Conservation (phyloP, 2,797 vertebrate genomes). For the Microctenopoma steveboyesi region DNA sequence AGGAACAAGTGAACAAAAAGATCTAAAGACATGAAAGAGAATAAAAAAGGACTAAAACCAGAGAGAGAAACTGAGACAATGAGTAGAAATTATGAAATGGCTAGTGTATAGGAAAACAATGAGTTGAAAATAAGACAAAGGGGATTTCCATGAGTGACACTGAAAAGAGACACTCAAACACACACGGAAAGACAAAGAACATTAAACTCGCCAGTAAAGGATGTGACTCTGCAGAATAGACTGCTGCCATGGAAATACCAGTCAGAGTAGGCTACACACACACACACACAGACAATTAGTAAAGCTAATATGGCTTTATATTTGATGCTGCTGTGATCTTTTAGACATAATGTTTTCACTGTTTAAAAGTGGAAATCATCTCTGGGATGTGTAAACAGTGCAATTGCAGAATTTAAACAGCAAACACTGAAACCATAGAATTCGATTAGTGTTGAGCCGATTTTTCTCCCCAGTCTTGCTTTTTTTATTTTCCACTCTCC, state of each 20-base stretch:
- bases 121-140: constrained; percentile 43
- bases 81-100: constrained; percentile 45
- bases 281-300: background rate
- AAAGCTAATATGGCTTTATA: background rate
- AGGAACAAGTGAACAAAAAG: background rate
- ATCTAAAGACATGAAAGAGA: background rate
- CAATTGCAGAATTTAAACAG: constrained; percentile 19
- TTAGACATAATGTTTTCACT: background rate
- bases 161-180: constrained; percentile 12
- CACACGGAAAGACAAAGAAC: constrained; percentile 1
- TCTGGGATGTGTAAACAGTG: background rate
- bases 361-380: background rate
- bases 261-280: background rate
- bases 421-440: background rate
- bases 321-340: background rate
- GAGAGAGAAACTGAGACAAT: constrained; percentile 32
- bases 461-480: background rate
- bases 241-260: constrained; percentile 11
- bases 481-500: background rate
- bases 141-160: constrained; percentile 41
- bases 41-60: constrained; percentile 2
- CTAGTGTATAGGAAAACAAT: constrained; percentile 37
- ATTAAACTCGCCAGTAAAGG: background rate
- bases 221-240: constrained; percentile 24
- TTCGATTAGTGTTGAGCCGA: background rate